These are phyloP conservation scores for Malurus alboscapulatus DNA, from an alignment of 2,113 vertebrate species.

Conservation along the genomic window DNA sequence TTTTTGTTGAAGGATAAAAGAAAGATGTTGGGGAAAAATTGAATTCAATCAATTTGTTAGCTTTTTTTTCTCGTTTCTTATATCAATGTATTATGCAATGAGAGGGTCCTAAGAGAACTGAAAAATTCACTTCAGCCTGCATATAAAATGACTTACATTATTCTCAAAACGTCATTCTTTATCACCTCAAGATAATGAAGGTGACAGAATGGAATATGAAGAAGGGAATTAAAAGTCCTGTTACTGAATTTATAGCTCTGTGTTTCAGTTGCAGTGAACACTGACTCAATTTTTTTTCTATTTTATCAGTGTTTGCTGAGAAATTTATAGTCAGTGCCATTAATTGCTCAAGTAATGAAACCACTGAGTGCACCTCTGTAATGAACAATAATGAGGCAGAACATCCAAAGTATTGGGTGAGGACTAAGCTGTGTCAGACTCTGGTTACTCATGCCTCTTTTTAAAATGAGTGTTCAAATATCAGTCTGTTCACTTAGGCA, in stretches of 20 bases:
- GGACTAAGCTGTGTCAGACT: neutral
- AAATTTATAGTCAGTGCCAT: neutral
- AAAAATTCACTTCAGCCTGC: slow-evolving; percentile 18
- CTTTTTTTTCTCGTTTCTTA: neutral
- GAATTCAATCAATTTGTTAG: slow-evolving; percentile 30
- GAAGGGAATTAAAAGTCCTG: neutral
- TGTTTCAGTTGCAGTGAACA: neutral
- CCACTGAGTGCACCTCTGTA: neutral
- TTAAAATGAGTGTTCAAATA: neutral
- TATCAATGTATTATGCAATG: neutral
- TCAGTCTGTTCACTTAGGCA: neutral
- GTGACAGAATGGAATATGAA: neutral
- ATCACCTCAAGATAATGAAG: slow-evolving; percentile 14
- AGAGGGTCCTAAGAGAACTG: neutral
- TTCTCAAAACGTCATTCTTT: slow-evolving; percentile 13
- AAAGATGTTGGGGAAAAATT: slow-evolving; percentile 15
- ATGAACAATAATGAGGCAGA: neutral
- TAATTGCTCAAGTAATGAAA: neutral
- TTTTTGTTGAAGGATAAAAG: slow-evolving; percentile 7
- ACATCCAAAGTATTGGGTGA: neutral
- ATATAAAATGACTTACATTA: slow-evolving; percentile 24
- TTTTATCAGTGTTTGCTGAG: neutral
- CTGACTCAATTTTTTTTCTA: neutral
- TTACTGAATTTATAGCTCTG: neutral
- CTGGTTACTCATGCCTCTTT: neutral